These are phyloP conservation scores for Pocillopora grandis DNA, from an alignment of 92 coral and sea anemone species.

Conservation along the genomic window DNA sequence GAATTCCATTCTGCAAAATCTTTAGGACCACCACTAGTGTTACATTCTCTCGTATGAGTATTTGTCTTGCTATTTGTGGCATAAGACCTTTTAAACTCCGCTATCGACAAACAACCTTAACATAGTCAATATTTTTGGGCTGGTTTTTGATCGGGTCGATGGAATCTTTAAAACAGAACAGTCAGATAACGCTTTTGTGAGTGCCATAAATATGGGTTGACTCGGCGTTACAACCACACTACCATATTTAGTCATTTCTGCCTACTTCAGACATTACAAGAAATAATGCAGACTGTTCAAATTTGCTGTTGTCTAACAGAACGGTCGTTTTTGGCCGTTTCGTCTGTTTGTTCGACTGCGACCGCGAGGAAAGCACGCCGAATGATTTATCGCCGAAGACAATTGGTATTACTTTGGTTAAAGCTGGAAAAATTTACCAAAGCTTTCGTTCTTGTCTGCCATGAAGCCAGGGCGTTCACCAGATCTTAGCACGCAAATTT, in stretches of 20 bases:
- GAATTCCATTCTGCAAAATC: conserved; percentile 28
- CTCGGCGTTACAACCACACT: conserved; percentile 37
- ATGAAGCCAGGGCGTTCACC: conserved; percentile 48
- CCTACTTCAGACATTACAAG: neutral
- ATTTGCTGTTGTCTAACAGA: conserved; percentile 24
- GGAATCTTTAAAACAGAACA: conserved; percentile 27
- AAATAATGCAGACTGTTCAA: neutral
- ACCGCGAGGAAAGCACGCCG: neutral
- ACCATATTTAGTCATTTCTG: conserved; percentile 45
- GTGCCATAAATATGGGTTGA: neutral
- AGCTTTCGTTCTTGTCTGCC: conserved; percentile 5
- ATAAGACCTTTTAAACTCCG: conserved; percentile 43
- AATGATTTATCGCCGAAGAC: neutral
- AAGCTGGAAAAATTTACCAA: conserved; percentile 17
- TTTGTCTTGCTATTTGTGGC: conserved; percentile 23
- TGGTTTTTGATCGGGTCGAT: neutral
- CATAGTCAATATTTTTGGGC: conserved; percentile 18
- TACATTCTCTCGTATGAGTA: conserved; percentile 11
- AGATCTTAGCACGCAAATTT: conserved; percentile 27
- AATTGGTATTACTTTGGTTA: neutral
- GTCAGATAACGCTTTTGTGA: neutral
- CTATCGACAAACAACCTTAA: conserved; percentile 8
- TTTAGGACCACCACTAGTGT: conserved; percentile 20
- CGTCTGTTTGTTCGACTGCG: conserved; percentile 2
- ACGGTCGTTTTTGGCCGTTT: conserved; percentile 6